phyloP scores from a whole-genome alignment of 2,797 vertebrate genomes.

The Garrulus glandarius region DNA sequence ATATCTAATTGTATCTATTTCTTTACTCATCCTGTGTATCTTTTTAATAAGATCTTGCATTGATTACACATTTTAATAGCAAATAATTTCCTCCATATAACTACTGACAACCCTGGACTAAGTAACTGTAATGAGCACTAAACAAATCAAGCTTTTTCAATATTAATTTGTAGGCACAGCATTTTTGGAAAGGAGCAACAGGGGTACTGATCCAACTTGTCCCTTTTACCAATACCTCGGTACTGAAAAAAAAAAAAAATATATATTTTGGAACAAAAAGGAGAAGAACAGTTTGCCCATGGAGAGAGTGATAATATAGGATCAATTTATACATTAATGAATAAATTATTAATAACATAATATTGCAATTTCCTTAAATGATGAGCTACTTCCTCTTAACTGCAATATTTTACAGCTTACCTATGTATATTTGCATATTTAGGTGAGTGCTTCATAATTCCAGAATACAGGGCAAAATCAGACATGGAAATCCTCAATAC shows the following conservation, averaged over 20 bases:
- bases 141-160: neutral
- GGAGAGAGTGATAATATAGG: fast-evolving
- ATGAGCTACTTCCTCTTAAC: neutral
- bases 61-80: neutral
- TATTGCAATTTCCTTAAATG: neutral
- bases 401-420: neutral
- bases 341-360: neutral
- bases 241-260: fast-evolving
- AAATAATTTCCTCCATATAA: neutral
- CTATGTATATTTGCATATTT: neutral
- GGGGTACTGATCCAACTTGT: neutral
- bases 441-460: neutral
- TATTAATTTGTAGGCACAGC: neutral
- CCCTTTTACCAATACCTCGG: neutral
- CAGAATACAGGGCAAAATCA: neutral
- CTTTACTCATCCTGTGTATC: neutral
- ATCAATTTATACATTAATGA: neutral
- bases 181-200: neutral
- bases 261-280: neutral
- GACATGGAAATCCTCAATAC: neutral
- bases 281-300: neutral
- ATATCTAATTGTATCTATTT: neutral
- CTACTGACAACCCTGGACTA: neutral
- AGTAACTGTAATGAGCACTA: neutral
- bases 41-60: neutral